Conservation (phyloP, 2,113 vertebrate genomes). For the Serinus canaria region DNA sequence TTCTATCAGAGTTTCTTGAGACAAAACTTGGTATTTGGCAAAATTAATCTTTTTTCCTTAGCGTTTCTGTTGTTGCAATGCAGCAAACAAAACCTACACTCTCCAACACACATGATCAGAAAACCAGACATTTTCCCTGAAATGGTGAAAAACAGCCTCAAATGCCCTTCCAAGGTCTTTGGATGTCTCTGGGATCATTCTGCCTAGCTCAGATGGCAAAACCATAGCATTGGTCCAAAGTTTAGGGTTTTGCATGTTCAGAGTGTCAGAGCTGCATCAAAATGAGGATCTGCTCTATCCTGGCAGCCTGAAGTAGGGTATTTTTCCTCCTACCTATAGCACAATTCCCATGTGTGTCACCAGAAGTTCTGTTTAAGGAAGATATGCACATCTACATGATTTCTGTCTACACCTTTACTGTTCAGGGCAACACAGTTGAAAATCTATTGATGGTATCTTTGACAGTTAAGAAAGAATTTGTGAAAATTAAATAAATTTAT, state of each 20-base stretch:
- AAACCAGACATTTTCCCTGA: neutral
- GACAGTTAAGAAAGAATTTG: neutral
- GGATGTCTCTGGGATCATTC: neutral
- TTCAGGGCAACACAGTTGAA: neutral
- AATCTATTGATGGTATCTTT: neutral
- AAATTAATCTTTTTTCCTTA: neutral
- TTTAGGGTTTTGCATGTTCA: neutral
- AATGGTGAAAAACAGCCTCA: neutral
- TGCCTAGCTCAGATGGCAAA: neutral
- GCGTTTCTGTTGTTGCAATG: neutral
- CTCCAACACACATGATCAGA: neutral
- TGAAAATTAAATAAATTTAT: conserved; percentile 29
- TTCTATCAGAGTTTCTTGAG: neutral
- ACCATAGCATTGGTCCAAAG: fast-evolving
- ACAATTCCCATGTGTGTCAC: neutral
- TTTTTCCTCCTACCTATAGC: neutral
- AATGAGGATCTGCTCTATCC: neutral
- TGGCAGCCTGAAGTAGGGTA: neutral
- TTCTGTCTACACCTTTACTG: neutral
- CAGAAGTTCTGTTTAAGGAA: neutral
- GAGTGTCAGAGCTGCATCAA: neutral
- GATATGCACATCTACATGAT: neutral
- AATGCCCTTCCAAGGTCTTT: neutral
- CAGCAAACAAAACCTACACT: neutral
- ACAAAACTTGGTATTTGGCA: neutral